A percentile compares a stretch with the other conserved stretches of the same genome.
Evolutionary conservation across 2,888 invertebrate genomes (phyloP).

Genomic region (Chromoteleia sp.): DNA sequence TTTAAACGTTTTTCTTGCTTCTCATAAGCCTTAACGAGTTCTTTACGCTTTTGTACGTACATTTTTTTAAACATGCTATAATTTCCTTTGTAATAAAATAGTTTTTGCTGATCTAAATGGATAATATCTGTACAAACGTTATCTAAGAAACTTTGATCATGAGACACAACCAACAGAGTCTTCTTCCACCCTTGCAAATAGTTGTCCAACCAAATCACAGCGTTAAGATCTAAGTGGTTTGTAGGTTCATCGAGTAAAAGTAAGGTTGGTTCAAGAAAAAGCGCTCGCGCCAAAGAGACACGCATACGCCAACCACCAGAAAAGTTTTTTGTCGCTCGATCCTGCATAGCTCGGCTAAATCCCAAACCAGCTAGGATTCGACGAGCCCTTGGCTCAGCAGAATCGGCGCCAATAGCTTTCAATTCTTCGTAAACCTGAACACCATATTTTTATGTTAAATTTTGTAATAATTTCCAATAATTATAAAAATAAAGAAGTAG

Average conservation of each 20-base stretch:
- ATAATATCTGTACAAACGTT: constrained; percentile 99
- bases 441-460: not conserved
- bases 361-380: constrained; percentile 99
- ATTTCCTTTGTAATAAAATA: constrained; percentile 99
- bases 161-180: constrained; percentile 98
- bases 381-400: constrained; percentile 98
- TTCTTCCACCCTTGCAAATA: constrained; percentile 99
- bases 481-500: too few relatives aligned
- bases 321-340: constrained; percentile 95
- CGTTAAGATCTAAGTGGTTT: constrained; percentile 99
- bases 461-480: too few relatives aligned
- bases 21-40: constrained; percentile 98
- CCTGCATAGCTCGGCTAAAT: constrained; percentile 95
- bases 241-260: constrained; percentile 99
- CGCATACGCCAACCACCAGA: constrained; percentile 99
- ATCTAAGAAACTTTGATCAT: constrained; percentile 99
- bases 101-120: constrained; percentile 96
- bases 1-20: constrained; percentile 98
- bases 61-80: constrained; percentile 99
- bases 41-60: constrained; percentile 97
- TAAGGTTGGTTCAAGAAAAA: constrained; percentile 99
- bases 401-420: constrained; percentile 98
- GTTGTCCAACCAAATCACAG: constrained; percentile 99
- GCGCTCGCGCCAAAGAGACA: constrained; percentile 97
- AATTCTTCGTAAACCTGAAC: constrained; percentile 93